Percentiles rank a stretch among this genome's conserved stretches.
phyloP scores from a whole-genome alignment of 2,113 vertebrate species.

The Hystrix cristata region DNA sequence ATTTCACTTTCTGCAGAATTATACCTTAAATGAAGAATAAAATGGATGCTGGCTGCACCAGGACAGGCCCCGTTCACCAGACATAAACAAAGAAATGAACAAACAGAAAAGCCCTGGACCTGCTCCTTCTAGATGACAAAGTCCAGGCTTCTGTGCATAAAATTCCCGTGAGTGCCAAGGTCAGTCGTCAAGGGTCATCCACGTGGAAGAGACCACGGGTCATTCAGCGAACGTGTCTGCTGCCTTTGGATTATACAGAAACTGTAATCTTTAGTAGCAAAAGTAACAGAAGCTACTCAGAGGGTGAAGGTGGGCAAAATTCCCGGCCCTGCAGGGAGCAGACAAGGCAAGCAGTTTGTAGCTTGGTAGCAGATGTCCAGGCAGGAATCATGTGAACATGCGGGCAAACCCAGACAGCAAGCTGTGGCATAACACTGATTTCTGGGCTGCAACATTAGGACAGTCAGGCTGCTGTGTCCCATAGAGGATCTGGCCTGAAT shows the following conservation, averaged over 20 bases:
- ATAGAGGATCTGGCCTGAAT: not conserved
- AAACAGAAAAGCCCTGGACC: not conserved
- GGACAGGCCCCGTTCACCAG: not conserved
- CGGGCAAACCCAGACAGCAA: no score
- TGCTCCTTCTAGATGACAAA: not conserved
- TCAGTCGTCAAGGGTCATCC: no score
- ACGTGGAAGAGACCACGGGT: fast-evolving
- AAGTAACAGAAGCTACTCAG: not conserved
- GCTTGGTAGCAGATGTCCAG: not conserved
- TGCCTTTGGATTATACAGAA: not conserved
- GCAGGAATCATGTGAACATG: not conserved
- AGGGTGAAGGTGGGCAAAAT: not conserved
- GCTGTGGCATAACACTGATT: fast-evolving
- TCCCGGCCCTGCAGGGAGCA: not conserved
- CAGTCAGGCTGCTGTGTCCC: not conserved
- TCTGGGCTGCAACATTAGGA: not conserved
- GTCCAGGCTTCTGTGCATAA: not conserved
- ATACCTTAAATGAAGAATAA: not conserved
- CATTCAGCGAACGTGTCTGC: not conserved
- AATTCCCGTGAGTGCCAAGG: not conserved
- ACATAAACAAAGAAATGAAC: not conserved
- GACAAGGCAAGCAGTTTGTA: not conserved
- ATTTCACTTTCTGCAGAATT: not conserved
- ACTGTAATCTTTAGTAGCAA: not conserved
- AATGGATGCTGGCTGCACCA: not conserved